Evolutionary conservation across 1,140 invertebrate species (phyloP), one percentile per base, ranked within the genome.

Genomic region (Tetragnatha versicolor): DNA sequence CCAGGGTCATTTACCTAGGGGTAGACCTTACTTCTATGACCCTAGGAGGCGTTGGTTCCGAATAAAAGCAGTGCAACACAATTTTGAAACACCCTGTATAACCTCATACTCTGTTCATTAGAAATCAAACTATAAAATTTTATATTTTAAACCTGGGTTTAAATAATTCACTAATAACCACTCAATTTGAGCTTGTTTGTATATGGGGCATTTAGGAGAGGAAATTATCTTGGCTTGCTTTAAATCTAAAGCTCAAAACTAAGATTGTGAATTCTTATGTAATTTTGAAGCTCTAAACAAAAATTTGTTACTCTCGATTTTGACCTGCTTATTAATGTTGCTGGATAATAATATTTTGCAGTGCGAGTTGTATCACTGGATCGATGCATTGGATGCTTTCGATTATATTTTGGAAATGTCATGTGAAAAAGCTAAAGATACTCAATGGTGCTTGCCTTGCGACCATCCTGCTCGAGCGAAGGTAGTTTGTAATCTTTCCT

Each of bases 361-460:
- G 89, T 95, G 93, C 86, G 94, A 96, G 87, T 87, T 96, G 12
- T 93, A 93, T 83, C 93, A 96, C 85, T 96, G 94, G 94, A 93
- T 93, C 66, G 93, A 94, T 88, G 91, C 95, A 5, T 86, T 96
- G 37, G 93, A 95, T 87, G 88, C 91, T 22, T 94, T 93, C 87
- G 94, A 96, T 86, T 89, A 89, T 66, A 92, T 95, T 80, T 86
- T 96, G 80, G 93, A 93, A 83, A 89, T 90, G 84, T 92, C 93
- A 39, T 91, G 91, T 42, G 86, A 89, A 45, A 89, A 88, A 81
- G 88, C 89, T 63, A 86, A 87, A 27, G 89, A 89, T 75, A 47
- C 12, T 83, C 89, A 90, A 83, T 95, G 94, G 93, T 90, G 91
- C 82, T 84, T 96, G 80, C 89, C 90, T 35, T 94, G 93, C 86